Base-by-base conservation (phyloP, 2,113 vertebrate species). In the Hyperoodon ampullatus region DNA sequence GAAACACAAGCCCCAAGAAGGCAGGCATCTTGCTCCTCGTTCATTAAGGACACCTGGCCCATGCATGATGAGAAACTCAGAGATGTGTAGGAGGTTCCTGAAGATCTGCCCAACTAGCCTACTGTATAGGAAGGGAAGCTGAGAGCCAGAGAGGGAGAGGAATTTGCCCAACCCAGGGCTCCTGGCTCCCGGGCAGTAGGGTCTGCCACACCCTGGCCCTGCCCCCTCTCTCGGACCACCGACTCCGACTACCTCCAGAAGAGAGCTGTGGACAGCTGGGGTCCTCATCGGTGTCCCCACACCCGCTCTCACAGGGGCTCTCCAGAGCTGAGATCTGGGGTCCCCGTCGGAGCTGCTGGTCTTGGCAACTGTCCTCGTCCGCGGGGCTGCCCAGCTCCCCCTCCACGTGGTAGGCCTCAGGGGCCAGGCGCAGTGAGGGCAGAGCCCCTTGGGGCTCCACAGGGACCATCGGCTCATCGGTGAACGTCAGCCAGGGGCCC, bases 321-420 rank as follows among this genome's bases (percentile, higher is more conserved):
- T 98, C 99, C 99, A 98, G 98, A 97, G 89, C 98, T 88, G 98
- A 98, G 98, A 97, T 99, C 99, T 74, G 99, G 98, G 95, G 74
- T 82, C 98, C 98, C 0, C 0, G 96, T 0, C 35, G 78, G 0
- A 80, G 88, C 70, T 92, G 96, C 0, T 23, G 80, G 83, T 95
- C 95, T 60, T 72, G 96, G 47, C 90, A 28, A 21, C 85, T 60
- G 2, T 98, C 97, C 78, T 93, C 77, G 0, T 97, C 97, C 0
- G 96, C 93, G 0, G 93, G 92, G 95, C 93, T 97, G 39, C 95
- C 98, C 91, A 98, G 98, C 94, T 98, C 98, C 81, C 98, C 97
- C 68, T 98, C 97, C 0, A 92, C 6, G 0, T 94, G 60, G 53
- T 98, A 98, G 74, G 98, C 93, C 55, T 98, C 93, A 3, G 98